phyloP scores from a whole-genome alignment of 2,797 vertebrate genomes.

The Tinamus major region DNA sequence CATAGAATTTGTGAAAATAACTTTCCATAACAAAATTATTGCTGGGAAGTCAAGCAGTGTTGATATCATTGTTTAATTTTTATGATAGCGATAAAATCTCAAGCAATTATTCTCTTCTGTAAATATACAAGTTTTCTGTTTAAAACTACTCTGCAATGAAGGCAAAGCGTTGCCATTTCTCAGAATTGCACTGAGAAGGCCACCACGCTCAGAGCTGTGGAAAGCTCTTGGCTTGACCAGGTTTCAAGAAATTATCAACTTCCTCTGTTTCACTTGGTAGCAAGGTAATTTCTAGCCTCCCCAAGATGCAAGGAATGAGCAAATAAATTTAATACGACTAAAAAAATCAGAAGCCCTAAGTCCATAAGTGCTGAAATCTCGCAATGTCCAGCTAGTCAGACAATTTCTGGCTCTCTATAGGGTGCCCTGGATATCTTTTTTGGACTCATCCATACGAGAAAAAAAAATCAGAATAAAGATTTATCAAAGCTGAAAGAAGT shows the following conservation, averaged over 20 bases:
- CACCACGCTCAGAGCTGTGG: fast-evolving
- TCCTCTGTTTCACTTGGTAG: neutral
- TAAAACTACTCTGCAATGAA: neutral
- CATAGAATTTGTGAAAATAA: neutral
- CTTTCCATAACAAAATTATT: neutral
- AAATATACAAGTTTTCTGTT: neutral
- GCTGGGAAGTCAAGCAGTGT: neutral
- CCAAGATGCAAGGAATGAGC: neutral
- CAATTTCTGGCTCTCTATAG: neutral
- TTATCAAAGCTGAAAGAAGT: neutral
- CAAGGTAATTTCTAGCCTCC: neutral
- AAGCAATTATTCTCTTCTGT: neutral
- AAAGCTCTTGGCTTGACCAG: neutral
- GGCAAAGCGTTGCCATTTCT: neutral
- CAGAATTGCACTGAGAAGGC: fast-evolving
- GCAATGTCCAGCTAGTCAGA: neutral
- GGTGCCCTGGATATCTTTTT: neutral
- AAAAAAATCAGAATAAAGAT: neutral
- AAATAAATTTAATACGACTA: neutral
- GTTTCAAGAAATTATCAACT: neutral
- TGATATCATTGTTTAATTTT: neutral
- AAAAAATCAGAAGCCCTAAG: neutral
- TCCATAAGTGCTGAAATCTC: fast-evolving
- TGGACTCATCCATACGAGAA: neutral
- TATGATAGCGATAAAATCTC: neutral